Evolutionary conservation across 2,888 invertebrate species (phyloP), one percentile per base, ranked within the genome.

Genomic region (Heliconius erato): DNA sequence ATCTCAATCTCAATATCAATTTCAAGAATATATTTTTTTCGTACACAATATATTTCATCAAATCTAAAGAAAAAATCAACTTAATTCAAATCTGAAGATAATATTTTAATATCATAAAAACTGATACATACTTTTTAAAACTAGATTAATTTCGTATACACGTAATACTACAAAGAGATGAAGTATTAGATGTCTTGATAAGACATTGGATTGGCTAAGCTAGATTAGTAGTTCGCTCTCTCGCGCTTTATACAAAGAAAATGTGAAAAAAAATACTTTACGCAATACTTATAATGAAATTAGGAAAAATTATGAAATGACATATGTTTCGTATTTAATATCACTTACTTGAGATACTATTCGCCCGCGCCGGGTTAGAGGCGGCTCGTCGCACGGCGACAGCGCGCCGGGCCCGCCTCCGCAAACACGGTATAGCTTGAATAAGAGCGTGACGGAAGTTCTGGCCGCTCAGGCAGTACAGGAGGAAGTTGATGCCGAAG

Each of bases 391-490:
- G 80, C 65, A 85, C 81, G 11, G 87, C 86, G 59, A 83, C 83
- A 14, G 85, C 81, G 40, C 87, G 82, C 1, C 82, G 82, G 14
- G 87, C 86, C 4, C 87, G 83, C 9, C 85, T 83, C 0, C 90
- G 86, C 12, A 90, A 54, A 49, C 90, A 91, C 0, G 92, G 92
- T 26, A 94, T 79, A 23, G 90, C 86, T 74, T 92, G 90, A 0
- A 89, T 82, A 16, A 97, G 92, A 0, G 96, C 97, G 65, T 96
- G 96, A 81, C 98, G 95, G 92, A 98, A 98, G 95, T 98, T 98
- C 90, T 98, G 97, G 0, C 98, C 98, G 87, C 97, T 97, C 76
- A 97, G 96, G 93, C 98, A 98, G 93, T 98, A 98, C 71, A 98
- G 96, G 3, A 97, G 96, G 90, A 98, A 98, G 93, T 98, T 98